Conservation (phyloP, 2,797 vertebrate genomes). For the Smutsia gigantea region DNA sequence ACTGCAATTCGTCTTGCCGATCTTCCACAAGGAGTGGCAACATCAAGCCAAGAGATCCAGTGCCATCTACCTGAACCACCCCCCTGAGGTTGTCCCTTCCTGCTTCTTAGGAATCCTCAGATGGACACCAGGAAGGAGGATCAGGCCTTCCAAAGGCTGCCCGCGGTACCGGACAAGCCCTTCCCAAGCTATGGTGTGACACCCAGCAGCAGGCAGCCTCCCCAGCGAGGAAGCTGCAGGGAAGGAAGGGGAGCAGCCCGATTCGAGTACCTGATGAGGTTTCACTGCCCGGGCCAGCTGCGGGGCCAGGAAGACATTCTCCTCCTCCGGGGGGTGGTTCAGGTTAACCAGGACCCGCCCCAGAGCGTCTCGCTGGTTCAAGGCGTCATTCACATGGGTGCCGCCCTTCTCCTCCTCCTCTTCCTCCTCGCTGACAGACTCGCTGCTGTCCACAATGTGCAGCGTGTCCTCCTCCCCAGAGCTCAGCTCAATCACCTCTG, state of each 20-base stretch:
- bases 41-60: background rate
- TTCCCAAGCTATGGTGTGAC: background rate
- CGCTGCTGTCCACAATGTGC: slow-evolving; percentile 94
- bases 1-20: background rate
- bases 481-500: slow-evolving; percentile 98
- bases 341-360: slow-evolving; percentile 97
- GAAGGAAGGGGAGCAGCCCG: background rate
- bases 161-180: background rate
- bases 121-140: background rate
- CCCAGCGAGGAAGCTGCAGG: background rate
- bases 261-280: slow-evolving; percentile 94
- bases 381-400: slow-evolving; percentile 94
- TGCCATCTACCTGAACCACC: background rate
- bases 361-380: slow-evolving; percentile 95
- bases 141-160: background rate
- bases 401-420: slow-evolving; percentile 95
- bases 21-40: background rate
- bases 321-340: slow-evolving; percentile 97
- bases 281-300: slow-evolving; percentile 96
- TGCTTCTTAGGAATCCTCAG: background rate
- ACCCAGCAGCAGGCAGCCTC: background rate
- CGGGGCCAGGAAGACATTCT: slow-evolving; percentile 95
- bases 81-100: background rate
- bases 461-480: slow-evolving; percentile 96
- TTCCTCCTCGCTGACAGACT: slow-evolving; percentile 92